These are phyloP conservation scores for Selene dorsalis DNA, from an alignment of 2,797 vertebrate species.

Conservation along the genomic window DNA sequence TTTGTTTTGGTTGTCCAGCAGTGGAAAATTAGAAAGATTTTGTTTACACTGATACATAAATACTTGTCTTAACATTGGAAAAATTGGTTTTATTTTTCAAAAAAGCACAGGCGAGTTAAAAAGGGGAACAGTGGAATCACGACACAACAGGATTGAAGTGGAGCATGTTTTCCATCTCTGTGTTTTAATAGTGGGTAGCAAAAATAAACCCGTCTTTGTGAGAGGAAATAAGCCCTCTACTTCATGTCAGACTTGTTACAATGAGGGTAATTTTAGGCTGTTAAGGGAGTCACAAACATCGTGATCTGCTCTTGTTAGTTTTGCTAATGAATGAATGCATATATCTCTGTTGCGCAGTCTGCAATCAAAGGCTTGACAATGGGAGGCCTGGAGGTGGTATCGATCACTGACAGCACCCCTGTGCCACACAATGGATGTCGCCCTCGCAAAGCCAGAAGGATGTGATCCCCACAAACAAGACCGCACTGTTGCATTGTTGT, in stretches of 20 bases:
- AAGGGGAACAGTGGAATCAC: background rate
- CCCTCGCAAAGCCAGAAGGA: constrained; percentile 91
- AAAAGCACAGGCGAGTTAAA: background rate
- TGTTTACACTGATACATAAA: background rate
- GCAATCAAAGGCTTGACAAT: constrained; percentile 95
- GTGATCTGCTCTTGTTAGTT: constrained; percentile 24
- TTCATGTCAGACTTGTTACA: constrained; percentile 29
- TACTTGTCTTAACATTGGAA: background rate
- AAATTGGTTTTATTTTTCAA: background rate
- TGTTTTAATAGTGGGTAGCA: background rate
- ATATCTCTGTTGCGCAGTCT: constrained; percentile 81
- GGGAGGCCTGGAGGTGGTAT: constrained; percentile 94
- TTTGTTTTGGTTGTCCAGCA: background rate
- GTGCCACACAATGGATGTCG: constrained; percentile 98
- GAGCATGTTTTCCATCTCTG: constrained; percentile 4
- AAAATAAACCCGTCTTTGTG: constrained; percentile 23
- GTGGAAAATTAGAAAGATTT: background rate
- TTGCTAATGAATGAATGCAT: constrained; percentile 28
- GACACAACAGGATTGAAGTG: background rate
- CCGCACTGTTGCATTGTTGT: constrained; percentile 14
- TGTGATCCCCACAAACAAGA: constrained; percentile 60
- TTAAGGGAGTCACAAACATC: constrained; percentile 10
- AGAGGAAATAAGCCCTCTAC: constrained; percentile 13
- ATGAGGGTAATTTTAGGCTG: constrained; percentile 31
- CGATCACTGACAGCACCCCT: constrained; percentile 96